Conservation (phyloP, 2,113 vertebrate genomes). For the Hyperopisus bebe region DNA sequence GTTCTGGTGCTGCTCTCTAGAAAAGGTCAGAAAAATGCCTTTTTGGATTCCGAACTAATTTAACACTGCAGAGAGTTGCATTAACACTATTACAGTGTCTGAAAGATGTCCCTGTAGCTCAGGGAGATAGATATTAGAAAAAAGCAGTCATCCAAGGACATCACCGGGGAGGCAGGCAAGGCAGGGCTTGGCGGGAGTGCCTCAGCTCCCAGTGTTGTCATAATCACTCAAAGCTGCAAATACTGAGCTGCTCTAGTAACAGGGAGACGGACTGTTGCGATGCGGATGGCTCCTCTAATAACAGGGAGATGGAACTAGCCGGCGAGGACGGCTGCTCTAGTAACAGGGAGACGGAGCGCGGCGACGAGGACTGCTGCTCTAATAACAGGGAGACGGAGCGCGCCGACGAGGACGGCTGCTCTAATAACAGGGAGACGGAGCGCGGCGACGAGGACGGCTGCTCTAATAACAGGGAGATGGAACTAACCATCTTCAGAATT, state of each 20-base stretch:
- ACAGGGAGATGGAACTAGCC: too few relatives aligned
- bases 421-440: too few relatives aligned
- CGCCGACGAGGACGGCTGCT: too few relatives aligned
- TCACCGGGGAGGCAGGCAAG: background rate
- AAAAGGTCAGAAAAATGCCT: background rate
- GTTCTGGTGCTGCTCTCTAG: background rate
- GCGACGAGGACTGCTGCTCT: background rate
- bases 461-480: too few relatives aligned
- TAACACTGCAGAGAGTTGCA: background rate
- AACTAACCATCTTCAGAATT: background rate
- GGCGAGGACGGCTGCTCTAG: too few relatives aligned
- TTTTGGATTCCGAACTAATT: background rate
- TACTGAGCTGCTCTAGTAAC: background rate
- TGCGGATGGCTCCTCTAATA: fast-evolving
- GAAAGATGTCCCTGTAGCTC: background rate
- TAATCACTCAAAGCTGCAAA: background rate
- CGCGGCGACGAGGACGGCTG: too few relatives aligned
- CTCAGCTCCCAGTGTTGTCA: background rate
- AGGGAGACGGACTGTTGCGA: background rate
- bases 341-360: background rate
- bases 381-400: too few relatives aligned
- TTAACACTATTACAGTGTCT: background rate
- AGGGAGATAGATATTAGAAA: background rate
- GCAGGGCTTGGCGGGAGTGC: background rate
- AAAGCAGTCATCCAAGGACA: background rate